Evolutionary conservation across 2,888 invertebrate species (phyloP), one percentile per base, ranked within the genome.

Genomic region (Zonitis immaculata): DNA sequence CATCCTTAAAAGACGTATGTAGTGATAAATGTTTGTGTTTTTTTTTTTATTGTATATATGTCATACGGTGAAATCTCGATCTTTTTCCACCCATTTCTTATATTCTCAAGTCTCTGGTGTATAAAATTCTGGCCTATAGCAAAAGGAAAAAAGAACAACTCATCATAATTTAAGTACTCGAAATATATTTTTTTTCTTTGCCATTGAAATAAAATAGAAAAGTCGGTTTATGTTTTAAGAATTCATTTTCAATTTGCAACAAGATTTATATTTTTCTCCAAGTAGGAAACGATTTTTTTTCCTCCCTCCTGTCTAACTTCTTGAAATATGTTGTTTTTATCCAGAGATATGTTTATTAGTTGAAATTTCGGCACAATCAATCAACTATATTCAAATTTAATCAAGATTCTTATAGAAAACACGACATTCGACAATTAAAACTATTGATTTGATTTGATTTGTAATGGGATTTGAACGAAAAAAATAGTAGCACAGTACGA

Each of bases 1-100:
- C 14, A 35, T 3, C 35, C 35, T 9, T 9, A 9, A 16, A 18
- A 16, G 18, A 9, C 14, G 35, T 14, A 7, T 32, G 14, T 11
- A 35, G 18, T 35, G 35, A 35, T 35, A 35, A 35, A 35, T 35
- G 35, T n/a, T n/a, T n/a, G n/a, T n/a, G n/a, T n/a, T n/a, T 35
- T 35, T 35, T 16, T 35, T 35, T 35, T 35, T 35, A 35, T 35
- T 35, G 16, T 18, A 35, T 35, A 35, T 35, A 35, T 35, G 35
- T 8, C 35, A 35, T 60, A 61, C 53, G 60, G 51, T 56, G 59
- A 64, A 66, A 62, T 58, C 60, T 61, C 60, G 63, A 61, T 64
- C 62, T 57, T 60, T 66, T 66, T 66, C 65, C 65, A n/a, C n/a
- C n/a, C 65, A 66, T 66, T 35, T 16, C 30, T 12, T 35, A 35